Conservation (phyloP, 1,140 invertebrate genomes). For the Atta colombica region DNA sequence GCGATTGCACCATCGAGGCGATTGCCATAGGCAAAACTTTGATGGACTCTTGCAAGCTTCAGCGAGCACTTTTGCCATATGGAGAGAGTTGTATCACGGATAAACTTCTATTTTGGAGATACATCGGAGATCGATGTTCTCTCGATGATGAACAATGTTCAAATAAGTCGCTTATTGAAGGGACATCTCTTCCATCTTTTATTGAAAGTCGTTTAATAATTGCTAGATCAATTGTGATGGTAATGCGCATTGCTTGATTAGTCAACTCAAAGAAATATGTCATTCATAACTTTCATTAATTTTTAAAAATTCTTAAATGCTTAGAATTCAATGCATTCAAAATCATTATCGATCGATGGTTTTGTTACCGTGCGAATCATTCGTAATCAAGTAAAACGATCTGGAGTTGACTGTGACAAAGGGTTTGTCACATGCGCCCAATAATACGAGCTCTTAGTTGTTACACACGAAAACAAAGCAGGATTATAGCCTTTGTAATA, state of each 20-base stretch:
- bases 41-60: constrained; percentile 52
- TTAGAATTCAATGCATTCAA: not conserved
- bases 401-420: constrained; percentile 23
- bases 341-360: constrained; percentile 10
- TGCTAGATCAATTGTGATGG: not conserved
- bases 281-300: not conserved
- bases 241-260: not conserved
- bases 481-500: constrained; percentile 29
- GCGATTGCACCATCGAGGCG: constrained; percentile 16
- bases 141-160: constrained; percentile 1
- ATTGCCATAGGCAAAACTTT: constrained; percentile 36
- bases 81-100: constrained; percentile 22
- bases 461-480: not conserved
- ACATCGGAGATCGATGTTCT: constrained; percentile 47
- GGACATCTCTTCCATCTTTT: not conserved
- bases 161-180: constrained; percentile 24
- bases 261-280: not conserved
- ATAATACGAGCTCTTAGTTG: not conserved
- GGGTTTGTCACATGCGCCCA: not conserved
- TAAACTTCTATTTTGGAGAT: constrained; percentile 49
- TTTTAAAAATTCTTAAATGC: not conserved
- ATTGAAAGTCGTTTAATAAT: not conserved
- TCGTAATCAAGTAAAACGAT: constrained; percentile 15
- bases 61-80: constrained; percentile 44
- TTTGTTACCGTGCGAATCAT: not conserved